Evolutionary conservation across 2,797 vertebrate genomes (phyloP).

Genomic region (Cottoperca gobio): DNA sequence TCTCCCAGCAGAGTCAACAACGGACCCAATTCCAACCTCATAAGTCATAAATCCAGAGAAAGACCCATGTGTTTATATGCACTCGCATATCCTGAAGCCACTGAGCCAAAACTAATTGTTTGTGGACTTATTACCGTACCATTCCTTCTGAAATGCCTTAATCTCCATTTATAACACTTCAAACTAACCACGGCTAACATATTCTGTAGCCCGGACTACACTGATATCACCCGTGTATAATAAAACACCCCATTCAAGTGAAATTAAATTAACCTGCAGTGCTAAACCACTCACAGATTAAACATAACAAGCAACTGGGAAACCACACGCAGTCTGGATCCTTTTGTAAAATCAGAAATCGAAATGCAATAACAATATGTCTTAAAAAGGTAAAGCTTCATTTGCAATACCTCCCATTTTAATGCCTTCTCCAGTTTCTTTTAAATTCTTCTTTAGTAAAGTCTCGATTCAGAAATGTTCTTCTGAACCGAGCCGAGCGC

Average conservation of each 20-base stretch:
- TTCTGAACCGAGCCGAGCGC: neutral
- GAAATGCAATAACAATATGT: no score
- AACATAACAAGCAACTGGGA: neutral
- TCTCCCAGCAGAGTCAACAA: neutral
- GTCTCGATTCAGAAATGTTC: no score
- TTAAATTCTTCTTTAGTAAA: neutral
- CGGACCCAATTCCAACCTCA: neutral
- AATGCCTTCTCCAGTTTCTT: neutral
- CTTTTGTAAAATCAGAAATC: neutral
- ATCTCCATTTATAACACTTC: neutral
- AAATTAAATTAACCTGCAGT: neutral
- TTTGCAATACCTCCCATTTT: neutral
- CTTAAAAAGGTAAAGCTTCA: no score
- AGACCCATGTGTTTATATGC: neutral
- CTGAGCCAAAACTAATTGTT: neutral
- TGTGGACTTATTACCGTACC: neutral
- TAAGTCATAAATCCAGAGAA: neutral
- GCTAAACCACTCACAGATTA: neutral
- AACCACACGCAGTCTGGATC: neutral
- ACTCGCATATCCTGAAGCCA: neutral
- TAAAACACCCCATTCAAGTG: neutral
- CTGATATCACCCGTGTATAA: neutral
- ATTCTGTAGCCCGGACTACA: neutral
- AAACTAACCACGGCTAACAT: neutral
- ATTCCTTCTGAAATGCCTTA: neutral